These are phyloP conservation scores for Drosophila suzukii DNA, from an alignment of 1,140 invertebrate species.

Conservation along the genomic window DNA sequence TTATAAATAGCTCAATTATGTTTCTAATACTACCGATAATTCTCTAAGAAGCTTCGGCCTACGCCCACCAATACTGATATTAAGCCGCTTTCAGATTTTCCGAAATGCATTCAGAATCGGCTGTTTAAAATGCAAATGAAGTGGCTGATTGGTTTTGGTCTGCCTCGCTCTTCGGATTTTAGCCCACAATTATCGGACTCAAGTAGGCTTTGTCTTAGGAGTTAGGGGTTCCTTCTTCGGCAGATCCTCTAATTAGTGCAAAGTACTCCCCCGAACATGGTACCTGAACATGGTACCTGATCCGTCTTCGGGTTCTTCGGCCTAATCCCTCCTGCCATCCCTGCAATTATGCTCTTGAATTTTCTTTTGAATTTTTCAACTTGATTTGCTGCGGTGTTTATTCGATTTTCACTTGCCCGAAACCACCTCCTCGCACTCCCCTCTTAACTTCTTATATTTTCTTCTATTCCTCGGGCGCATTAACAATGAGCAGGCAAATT, in stretches of 20 bases:
- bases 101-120: slow-evolving; percentile 38
- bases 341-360: slow-evolving; percentile 38
- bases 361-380: slow-evolving; percentile 52
- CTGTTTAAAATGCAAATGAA: slow-evolving; percentile 77
- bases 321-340: slow-evolving; percentile 54
- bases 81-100: slow-evolving; percentile 58
- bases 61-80: slow-evolving; percentile 47
- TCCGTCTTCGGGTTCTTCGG: slow-evolving; percentile 2
- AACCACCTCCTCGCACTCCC: slow-evolving; percentile 1
- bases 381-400: slow-evolving; percentile 68
- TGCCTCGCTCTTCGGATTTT: slow-evolving; percentile 19
- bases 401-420: slow-evolving; percentile 56
- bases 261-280: slow-evolving; percentile 25
- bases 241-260: slow-evolving; percentile 68
- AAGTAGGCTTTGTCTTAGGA: slow-evolving; percentile 37
- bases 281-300: slow-evolving; percentile 2
- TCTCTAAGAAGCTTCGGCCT: slow-evolving; percentile 44
- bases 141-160: slow-evolving; percentile 74
- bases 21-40: slow-evolving; percentile 75
- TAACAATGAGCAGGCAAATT: slow-evolving; percentile 76
- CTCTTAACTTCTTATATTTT: slow-evolving; percentile 12
- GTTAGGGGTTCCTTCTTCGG: slow-evolving; percentile 1
- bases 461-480: slow-evolving; percentile 20
- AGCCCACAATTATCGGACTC: slow-evolving; percentile 56
- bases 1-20: slow-evolving; percentile 80